These are phyloP conservation scores for Sphaeridia pumilis DNA, from an alignment of 2,888 invertebrate genomes.

Conservation along the genomic window DNA sequence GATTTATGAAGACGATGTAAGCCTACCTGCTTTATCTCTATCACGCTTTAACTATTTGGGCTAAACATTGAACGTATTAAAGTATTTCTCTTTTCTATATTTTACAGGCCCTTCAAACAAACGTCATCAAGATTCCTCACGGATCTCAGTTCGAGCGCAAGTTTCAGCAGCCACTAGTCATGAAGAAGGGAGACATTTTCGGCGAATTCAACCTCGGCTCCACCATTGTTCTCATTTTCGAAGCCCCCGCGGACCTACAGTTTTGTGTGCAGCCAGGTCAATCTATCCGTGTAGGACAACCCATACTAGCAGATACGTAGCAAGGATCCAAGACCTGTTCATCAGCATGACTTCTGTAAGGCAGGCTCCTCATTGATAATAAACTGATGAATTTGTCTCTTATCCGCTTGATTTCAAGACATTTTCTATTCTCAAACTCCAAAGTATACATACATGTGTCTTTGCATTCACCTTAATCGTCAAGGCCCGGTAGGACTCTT, in stretches of 20 bases:
- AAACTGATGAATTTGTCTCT: no score
- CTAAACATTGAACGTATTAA: no score
- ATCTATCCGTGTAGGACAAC: slow-evolving; percentile 52
- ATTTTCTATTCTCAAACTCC: no score
- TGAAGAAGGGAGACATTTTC: slow-evolving; percentile 71
- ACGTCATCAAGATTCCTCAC: slow-evolving; percentile 18
- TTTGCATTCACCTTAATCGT: no score
- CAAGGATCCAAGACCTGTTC: no score
- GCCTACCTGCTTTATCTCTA: neutral
- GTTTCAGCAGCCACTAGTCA: slow-evolving; percentile 36
- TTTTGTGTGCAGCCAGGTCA: slow-evolving; percentile 60
- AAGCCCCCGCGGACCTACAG: slow-evolving; percentile 74
- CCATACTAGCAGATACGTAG: slow-evolving; percentile 11
- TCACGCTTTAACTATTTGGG: no score
- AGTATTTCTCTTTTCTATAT: neutral
- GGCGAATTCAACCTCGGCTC: slow-evolving; percentile 99
- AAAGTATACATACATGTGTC: no score
- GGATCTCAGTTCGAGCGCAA: slow-evolving; percentile 23
- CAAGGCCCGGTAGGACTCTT: no score
- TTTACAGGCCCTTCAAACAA: slow-evolving; percentile 26
- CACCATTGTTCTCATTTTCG: slow-evolving; percentile 87
- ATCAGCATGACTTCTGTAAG: no score
- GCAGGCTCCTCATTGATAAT: no score
- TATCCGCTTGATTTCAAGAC: no score
- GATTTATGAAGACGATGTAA: slow-evolving; percentile 68